These are phyloP conservation scores for Drosophila greeni DNA, from an alignment of 2,888 invertebrate genomes.

Conservation along the genomic window DNA sequence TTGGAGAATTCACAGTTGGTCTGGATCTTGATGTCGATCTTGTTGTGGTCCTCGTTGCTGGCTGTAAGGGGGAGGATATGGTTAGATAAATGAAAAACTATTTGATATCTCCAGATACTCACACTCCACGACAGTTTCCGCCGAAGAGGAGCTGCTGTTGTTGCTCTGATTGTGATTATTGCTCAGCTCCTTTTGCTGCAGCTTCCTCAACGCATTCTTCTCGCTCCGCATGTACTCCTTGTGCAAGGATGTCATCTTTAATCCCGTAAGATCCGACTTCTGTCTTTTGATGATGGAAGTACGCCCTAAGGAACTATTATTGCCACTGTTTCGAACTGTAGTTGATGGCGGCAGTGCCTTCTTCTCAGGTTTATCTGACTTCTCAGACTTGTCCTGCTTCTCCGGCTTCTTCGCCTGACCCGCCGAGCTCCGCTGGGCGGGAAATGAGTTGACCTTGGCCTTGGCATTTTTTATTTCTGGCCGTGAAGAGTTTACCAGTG, in stretches of 20 bases:
- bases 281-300: constrained; percentile 79
- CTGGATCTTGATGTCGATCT: constrained; percentile 79
- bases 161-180: constrained; percentile 44
- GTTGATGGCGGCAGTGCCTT: not conserved
- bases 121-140: constrained; percentile 63
- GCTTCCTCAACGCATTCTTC: constrained; percentile 71
- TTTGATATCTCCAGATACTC: constrained; percentile 16
- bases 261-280: constrained; percentile 83
- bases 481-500: constrained; percentile 35
- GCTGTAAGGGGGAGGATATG: constrained; percentile 20
- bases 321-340: constrained; percentile 36
- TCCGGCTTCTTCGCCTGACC: constrained; percentile 44
- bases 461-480: constrained; percentile 78
- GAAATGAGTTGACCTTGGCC: constrained; percentile 77
- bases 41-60: constrained; percentile 69
- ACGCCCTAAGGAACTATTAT: constrained; percentile 45
- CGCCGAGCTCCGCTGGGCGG: constrained; percentile 50
- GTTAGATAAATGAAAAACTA: not conserved
- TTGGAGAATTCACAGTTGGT: constrained; percentile 79
- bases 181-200: constrained; percentile 57
- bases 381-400: constrained; percentile 30
- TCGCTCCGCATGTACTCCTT: constrained; percentile 79
- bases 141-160: constrained; percentile 44
- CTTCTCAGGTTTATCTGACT: constrained; percentile 24
- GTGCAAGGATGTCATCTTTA: constrained; percentile 80